Evolutionary conservation across 2,888 invertebrate species (phyloP), one percentile per base, ranked within the genome.

Genomic region (Aspidapion aeneum): DNA sequence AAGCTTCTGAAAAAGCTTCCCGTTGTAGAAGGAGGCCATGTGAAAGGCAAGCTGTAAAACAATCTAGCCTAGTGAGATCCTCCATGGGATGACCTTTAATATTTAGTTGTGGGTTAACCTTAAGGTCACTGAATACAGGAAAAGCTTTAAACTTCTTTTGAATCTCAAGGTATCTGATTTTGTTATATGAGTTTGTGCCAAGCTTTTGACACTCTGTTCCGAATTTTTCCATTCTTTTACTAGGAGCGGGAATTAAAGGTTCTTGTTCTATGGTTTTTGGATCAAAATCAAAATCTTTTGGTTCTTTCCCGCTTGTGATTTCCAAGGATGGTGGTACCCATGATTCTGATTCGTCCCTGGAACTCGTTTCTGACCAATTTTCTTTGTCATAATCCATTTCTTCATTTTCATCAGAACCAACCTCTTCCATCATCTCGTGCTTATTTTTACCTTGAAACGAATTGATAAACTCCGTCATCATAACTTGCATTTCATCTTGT

Each of bases 121-220:
- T n/a, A 18, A 58, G 50, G 20, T 50, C 20, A 58, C 49, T 49
- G 48, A 48, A 58, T 19, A 58, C 58, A 48, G 58, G 58, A 18
- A 19, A 48, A 19, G 58, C 50, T 21, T 58, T 48, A 20, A 35
- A 50, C n/a, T 50, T 58, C 20, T 58, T 50, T 21, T 58, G 58
- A 12, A 58, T 50, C 22, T 58, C 58, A 48, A 58, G 17, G 50
- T 58, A 58, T 58, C 58, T 35, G 50, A 58, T 19, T 48, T 48
- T 58, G 18, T 58, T 50, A 48, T 50, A 58, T 35, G 58, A 58
- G n/a, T 20, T 21, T 20, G 48, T 48, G 18, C 49, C 49, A 12
- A 57, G 35, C 21, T 21, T 20, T 20, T 55, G 55, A 20, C 55
- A 55, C 12, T 55, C 55, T 21, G 21, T 17, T 18, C 55, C 55